Percentiles rank a stretch among this genome's conserved stretches.
Evolutionary conservation across 35 echinoderm and acorn worm species (phyloP).

Genomic region (Lytechinus variegatus): DNA sequence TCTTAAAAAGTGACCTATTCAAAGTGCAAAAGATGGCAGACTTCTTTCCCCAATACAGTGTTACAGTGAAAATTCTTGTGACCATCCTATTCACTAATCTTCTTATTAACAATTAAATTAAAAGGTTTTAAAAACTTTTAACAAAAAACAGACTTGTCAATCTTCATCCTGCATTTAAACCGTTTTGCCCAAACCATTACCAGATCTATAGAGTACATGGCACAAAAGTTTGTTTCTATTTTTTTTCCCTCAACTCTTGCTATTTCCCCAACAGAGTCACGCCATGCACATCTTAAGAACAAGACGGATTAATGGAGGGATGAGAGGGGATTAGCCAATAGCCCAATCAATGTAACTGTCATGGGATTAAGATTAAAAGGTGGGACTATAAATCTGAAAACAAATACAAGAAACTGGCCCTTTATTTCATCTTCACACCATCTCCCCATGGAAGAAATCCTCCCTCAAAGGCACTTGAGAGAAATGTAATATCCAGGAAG

Average conservation of each 20-base stretch:
- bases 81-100: no score
- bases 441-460: not conserved
- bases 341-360: slow-evolving; percentile 1
- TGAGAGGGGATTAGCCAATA: not conserved
- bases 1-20: no score
- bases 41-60: no score
- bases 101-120: no score
- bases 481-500: not conserved
- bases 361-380: not conserved
- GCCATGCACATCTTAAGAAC: slow-evolving; percentile 9
- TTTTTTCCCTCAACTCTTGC: not conserved
- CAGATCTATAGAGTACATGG: not conserved
- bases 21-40: no score
- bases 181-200: not conserved
- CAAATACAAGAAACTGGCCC: not conserved
- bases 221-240: not conserved
- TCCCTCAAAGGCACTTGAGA: not conserved
- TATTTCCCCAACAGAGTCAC: not conserved
- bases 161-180: not conserved
- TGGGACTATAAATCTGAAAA: not conserved
- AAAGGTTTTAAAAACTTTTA: no score
- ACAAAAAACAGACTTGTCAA: not conserved
- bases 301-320: not conserved
- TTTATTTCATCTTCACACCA: not conserved
- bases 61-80: no score